Evolutionary conservation across 1,140 invertebrate genomes (phyloP).

Genomic region (Asbolus verrucosus): DNA sequence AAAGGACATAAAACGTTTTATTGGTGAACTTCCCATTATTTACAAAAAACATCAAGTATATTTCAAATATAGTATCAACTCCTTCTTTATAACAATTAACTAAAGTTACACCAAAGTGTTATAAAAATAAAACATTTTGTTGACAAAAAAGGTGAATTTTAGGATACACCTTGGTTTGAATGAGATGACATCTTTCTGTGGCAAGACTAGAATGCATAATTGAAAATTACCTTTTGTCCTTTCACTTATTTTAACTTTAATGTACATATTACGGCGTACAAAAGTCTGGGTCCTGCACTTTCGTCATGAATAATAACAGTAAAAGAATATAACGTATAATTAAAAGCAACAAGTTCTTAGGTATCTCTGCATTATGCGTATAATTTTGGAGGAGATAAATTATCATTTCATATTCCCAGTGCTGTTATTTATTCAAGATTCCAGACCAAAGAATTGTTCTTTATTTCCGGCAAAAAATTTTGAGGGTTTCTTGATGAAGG

Average conservation of each 20-base stretch:
- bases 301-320: background rate
- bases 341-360: too few relatives aligned
- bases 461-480: background rate
- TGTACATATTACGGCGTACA: background rate
- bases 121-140: too few relatives aligned
- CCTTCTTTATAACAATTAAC: too few relatives aligned
- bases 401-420: too few relatives aligned
- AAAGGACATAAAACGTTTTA: too few relatives aligned
- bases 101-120: too few relatives aligned
- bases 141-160: too few relatives aligned
- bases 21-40: too few relatives aligned
- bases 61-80: too few relatives aligned
- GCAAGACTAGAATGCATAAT: background rate
- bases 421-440: background rate
- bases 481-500: background rate
- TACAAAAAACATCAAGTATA: too few relatives aligned
- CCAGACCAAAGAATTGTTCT: background rate
- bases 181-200: background rate
- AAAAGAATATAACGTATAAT: background rate
- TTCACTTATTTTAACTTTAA: background rate
- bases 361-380: background rate
- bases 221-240: background rate
- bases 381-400: background rate
- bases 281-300: too few relatives aligned
- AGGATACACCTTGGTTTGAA: too few relatives aligned